These are phyloP conservation scores for Notospermus geniculatus DNA, from an alignment of 1,140 invertebrate species.

Conservation along the genomic window DNA sequence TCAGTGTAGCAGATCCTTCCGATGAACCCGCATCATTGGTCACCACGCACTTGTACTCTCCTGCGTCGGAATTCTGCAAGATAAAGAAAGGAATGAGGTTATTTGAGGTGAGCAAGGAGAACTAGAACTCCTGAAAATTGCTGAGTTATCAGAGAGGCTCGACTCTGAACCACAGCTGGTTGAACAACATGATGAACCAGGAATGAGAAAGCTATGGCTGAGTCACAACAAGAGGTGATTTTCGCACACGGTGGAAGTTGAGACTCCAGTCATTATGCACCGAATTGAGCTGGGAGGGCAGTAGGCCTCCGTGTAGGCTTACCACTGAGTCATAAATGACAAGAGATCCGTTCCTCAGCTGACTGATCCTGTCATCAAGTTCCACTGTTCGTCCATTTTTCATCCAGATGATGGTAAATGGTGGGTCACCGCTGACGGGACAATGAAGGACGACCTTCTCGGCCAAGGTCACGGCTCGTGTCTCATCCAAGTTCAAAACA, in stretches of 20 bases:
- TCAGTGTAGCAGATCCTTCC: slow-evolving; percentile 45
- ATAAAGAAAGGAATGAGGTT: slow-evolving; percentile 7
- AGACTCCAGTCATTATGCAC: too few relatives aligned
- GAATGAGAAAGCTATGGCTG: too few relatives aligned
- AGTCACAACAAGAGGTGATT: too few relatives aligned
- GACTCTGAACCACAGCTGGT: too few relatives aligned
- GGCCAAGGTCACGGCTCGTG: slow-evolving; percentile 41
- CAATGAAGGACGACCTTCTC: slow-evolving; percentile 51
- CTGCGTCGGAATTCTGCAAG: slow-evolving; percentile 51
- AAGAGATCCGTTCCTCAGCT: slow-evolving; percentile 51
- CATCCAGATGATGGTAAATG: slow-evolving; percentile 53
- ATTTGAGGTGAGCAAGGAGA: too few relatives aligned
- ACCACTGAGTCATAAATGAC: slow-evolving; percentile 52
- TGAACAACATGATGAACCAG: too few relatives aligned
- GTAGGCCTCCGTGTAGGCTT: too few relatives aligned
- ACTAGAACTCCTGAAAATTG: too few relatives aligned
- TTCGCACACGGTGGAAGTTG: too few relatives aligned
- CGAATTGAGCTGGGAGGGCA: too few relatives aligned
- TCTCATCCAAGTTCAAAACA: slow-evolving; percentile 43
- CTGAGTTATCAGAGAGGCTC: too few relatives aligned
- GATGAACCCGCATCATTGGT: slow-evolving; percentile 54
- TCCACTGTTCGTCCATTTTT: slow-evolving; percentile 50
- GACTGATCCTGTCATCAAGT: slow-evolving; percentile 38
- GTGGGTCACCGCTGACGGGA: slow-evolving; percentile 50
- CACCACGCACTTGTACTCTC: slow-evolving; percentile 54